Evolutionary conservation across 2,888 invertebrate genomes (phyloP).

Genomic region (Clostera curtula): DNA sequence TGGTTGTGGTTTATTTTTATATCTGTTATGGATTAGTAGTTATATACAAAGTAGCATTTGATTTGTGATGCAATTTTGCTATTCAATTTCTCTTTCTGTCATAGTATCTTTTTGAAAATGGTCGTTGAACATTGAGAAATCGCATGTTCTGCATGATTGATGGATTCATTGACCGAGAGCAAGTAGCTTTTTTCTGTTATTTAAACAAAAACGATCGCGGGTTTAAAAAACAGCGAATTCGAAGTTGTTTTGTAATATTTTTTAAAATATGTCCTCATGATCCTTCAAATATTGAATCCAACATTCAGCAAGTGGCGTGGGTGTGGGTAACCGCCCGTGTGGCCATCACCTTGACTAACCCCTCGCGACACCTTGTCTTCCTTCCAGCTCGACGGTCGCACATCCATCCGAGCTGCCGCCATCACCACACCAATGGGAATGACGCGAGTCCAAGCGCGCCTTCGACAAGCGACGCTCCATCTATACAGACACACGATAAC

Average conservation of each 20-base stretch:
- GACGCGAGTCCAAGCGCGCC: conserved; percentile 74
- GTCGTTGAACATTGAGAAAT: conserved; percentile 22
- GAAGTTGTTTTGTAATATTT: too few relatives aligned
- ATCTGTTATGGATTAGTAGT: conserved; percentile 39
- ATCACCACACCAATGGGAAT: conserved; percentile 98
- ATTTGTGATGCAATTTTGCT: conserved; percentile 68
- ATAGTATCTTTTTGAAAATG: conserved; percentile 24
- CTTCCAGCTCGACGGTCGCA: conserved; percentile 95
- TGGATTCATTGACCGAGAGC: conserved; percentile 29
- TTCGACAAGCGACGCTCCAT: conserved; percentile 45
- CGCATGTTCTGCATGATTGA: conserved; percentile 52
- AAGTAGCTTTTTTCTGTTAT: too few relatives aligned
- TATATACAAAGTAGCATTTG: conserved; percentile 41
- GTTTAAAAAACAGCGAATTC: too few relatives aligned
- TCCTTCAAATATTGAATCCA: conserved; percentile 16
- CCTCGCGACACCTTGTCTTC: conserved; percentile 5
- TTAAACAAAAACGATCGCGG: background rate
- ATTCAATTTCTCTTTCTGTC: conserved; percentile 61
- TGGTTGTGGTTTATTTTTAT: conserved; percentile 64
- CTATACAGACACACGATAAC: conserved; percentile 42
- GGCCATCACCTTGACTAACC: conserved; percentile 9
- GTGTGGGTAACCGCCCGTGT: conserved; percentile 23
- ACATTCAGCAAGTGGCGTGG: conserved; percentile 30
- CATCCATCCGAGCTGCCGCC: conserved; percentile 98
- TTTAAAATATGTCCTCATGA: too few relatives aligned